Percentiles rank a stretch among this genome's conserved stretches.
These are phyloP conservation scores for Lepus europaeus DNA, from an alignment of 2,113 vertebrate species.

Conservation along the genomic window DNA sequence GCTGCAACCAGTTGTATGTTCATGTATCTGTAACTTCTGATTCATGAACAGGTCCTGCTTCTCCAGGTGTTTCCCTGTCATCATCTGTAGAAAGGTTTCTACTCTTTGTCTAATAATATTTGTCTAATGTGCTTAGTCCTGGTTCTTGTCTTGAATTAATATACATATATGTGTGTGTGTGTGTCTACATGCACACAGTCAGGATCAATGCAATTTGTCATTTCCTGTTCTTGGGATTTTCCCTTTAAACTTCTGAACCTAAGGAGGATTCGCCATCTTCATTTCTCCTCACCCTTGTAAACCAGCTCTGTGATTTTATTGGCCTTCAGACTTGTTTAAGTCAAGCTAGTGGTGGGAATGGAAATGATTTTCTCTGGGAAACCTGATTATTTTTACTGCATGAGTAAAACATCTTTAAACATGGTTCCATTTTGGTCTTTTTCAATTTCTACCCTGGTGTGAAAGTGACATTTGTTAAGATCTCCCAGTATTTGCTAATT, in stretches of 20 bases:
- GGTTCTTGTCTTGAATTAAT: constrained; percentile 70
- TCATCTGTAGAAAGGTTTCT: constrained; percentile 27
- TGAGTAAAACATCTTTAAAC: constrained; percentile 67
- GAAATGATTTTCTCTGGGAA: constrained; percentile 70
- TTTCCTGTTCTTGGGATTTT: constrained; percentile 66
- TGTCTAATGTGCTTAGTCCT: constrained; percentile 58
- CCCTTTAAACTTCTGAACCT: constrained; percentile 79
- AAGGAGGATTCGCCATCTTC: constrained; percentile 59
- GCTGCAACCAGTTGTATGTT: background rate
- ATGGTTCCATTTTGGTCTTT: constrained; percentile 44
- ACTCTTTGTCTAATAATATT: constrained; percentile 53
- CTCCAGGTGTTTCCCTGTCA: constrained; percentile 57
- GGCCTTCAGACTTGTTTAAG: constrained; percentile 72
- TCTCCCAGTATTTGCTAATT: constrained; percentile 66
- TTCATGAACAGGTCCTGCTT: background rate
- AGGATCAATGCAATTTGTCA: constrained; percentile 66
- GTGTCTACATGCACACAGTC: background rate
- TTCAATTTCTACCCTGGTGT: constrained; percentile 34
- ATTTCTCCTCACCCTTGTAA: constrained; percentile 66
- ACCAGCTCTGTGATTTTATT: constrained; percentile 70
- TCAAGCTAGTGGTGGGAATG: constrained; percentile 60
- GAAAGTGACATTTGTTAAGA: constrained; percentile 67
- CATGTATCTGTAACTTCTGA: constrained; percentile 35
- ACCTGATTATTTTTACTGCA: constrained; percentile 72
- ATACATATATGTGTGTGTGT: too few species aligned